Evolutionary conservation across 2,888 invertebrate species (phyloP), one percentile per base, ranked within the genome.

Genomic region (Drosophila sordidapex): DNA sequence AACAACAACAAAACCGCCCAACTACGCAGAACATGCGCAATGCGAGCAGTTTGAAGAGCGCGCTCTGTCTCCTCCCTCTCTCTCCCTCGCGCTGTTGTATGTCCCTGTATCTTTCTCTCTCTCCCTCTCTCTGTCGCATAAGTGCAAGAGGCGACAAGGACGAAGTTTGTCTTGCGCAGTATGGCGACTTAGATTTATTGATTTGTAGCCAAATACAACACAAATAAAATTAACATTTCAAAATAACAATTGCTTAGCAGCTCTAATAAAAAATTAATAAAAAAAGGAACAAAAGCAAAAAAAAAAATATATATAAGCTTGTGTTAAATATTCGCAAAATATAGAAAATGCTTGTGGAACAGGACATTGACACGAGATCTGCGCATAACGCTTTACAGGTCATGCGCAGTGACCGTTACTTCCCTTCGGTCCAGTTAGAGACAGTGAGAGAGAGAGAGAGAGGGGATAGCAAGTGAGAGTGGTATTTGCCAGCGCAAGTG

Each of bases 371-470:
- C 74, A 76, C 67, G 82, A 87, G 81, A 89, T 87, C 87, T 87
- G 87, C 87, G 89, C 87, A 89, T 86, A 61, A 87, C 82, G 66
- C 87, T 87, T 87, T 89, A 79, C 71, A 77, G 83, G 83, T 85
- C 87, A 89, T 87, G 87, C 87, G 87, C 83, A 71, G 4, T 73
- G 38, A 21, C 53, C 33, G 33, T 35, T 25, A 33, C 36, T 64
- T 38, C 38, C 13, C 33, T 58, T 11, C 10, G 52, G 49, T 21
- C 21, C 13, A 25, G 63, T 68, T 53, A 15, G 46, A 51, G 54
- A 64, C 48, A 56, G 13, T 10, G 68, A 57, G 46, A n/a, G 56
- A 58, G 52, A 64, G 52, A 64, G 25, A n/a, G 63, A 52, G 57
- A n/a, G 33, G 61, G 31, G 29, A 49, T 35, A 33, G 61, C 48